A percentile compares a stretch with the other conserved stretches of the same genome.
Conservation (phyloP, 2,797 vertebrate species). For the Lerista edwardsae region DNA sequence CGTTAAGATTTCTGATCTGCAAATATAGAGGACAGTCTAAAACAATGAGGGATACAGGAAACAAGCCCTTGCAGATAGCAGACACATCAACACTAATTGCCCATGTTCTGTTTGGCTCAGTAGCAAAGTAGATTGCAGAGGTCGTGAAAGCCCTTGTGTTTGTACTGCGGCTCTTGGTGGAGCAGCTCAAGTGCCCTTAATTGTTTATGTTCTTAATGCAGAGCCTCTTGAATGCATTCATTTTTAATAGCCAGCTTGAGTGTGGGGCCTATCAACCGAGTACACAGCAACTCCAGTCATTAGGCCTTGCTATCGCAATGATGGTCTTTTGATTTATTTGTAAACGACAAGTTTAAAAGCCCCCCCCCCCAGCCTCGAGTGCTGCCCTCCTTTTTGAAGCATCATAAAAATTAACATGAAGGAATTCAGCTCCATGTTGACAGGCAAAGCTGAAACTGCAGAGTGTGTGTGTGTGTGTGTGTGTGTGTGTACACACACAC, state of each 20-base stretch:
- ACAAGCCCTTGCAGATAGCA: conserved; percentile 54
- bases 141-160: conserved; percentile 72
- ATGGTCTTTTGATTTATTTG: conserved; percentile 83
- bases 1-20: conserved; percentile 40
- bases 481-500: too few species aligned
- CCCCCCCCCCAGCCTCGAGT: conserved; percentile 73
- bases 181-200: conserved; percentile 82
- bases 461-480: too few species aligned
- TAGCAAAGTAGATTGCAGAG: conserved; percentile 66
- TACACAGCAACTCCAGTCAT: conserved; percentile 77
- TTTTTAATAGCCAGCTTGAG: conserved; percentile 84
- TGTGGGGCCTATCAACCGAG: conserved; percentile 77
- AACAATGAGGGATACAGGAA: conserved; percentile 60
- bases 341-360: conserved; percentile 79
- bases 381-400: conserved; percentile 71
- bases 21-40: conserved; percentile 36
- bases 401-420: conserved; percentile 73
- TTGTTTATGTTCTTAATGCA: conserved; percentile 84
- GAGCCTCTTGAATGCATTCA: conserved; percentile 83
- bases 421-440: conserved; percentile 74
- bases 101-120: conserved; percentile 65
- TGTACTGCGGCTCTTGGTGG: conserved; percentile 74
- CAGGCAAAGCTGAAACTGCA: conserved; percentile 64
- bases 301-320: conserved; percentile 72
- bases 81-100: conserved; percentile 73